phyloP scores from a whole-genome alignment of 2,797 vertebrate species.

The Spizella passerina region DNA sequence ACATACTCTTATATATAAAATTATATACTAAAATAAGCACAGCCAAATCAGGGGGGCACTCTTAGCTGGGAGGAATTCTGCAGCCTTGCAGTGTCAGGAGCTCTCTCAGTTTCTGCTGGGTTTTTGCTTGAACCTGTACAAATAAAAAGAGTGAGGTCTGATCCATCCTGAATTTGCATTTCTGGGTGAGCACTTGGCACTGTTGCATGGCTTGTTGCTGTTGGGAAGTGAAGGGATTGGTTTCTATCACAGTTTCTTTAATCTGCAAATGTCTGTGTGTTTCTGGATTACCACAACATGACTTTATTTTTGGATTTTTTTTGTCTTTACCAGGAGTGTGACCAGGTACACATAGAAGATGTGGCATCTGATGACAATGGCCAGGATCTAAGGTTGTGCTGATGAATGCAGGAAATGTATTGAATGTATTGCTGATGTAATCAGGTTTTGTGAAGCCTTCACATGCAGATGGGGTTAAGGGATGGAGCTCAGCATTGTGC shows the following conservation, averaged over 20 bases:
- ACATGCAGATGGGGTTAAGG: background rate
- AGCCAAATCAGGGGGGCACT: background rate
- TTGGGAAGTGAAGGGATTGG: background rate
- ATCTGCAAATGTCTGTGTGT: background rate
- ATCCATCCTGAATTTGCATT: background rate
- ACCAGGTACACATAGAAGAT: constrained; percentile 97
- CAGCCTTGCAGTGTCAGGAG: background rate
- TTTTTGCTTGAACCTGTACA: background rate
- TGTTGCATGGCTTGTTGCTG: background rate
- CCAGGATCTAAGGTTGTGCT: constrained; percentile 88
- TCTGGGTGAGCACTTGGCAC: background rate
- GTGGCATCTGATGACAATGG: constrained; percentile 98
- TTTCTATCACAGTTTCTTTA: background rate
- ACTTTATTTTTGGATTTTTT: background rate
- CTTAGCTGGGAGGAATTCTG: background rate
- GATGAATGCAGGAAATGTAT: background rate
- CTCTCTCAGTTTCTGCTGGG: background rate
- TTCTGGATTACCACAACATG: background rate
- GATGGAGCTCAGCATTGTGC: background rate
- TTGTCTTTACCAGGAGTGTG: constrained; percentile 87
- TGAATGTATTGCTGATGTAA: background rate
- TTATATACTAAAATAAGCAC: background rate
- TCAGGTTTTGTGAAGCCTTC: background rate
- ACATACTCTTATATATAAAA: too few relatives aligned
- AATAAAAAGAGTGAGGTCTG: background rate